phyloP scores from a whole-genome alignment of 2,888 invertebrate genomes.

The Heteromurus nitidus region DNA sequence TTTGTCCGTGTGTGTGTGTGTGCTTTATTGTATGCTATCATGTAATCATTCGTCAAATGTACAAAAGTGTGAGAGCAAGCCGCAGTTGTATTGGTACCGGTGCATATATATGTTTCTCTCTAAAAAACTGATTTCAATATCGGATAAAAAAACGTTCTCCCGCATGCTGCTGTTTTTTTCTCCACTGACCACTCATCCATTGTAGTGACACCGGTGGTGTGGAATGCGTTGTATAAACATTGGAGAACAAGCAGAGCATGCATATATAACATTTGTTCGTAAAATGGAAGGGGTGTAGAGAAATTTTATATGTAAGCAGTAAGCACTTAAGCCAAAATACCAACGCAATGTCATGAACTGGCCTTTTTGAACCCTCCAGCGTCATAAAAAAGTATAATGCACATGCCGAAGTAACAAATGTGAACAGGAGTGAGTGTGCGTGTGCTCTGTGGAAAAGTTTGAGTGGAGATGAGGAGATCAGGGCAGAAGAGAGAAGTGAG shows the following conservation, averaged over 20 bases:
- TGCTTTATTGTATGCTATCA: background rate
- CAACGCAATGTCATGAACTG: constrained; percentile 16
- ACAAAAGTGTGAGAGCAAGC: too few relatives aligned
- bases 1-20: background rate
- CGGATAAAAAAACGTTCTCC: constrained; percentile 1
- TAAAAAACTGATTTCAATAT: background rate
- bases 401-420: background rate
- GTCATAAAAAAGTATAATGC: background rate
- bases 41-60: too few relatives aligned
- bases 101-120: background rate
- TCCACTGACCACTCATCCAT: background rate
- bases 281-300: constrained; percentile 15
- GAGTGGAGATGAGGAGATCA: too few relatives aligned
- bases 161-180: background rate
- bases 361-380: constrained; percentile 14
- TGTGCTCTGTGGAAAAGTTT: too few relatives aligned
- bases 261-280: too few relatives aligned
- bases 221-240: constrained; percentile 6
- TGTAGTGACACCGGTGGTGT: background rate
- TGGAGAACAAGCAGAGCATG: too few relatives aligned
- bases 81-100: too few relatives aligned
- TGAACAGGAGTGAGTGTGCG: too few relatives aligned
- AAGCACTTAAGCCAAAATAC: constrained; percentile 1
- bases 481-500: background rate
- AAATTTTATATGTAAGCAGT: constrained; percentile 1